Evolutionary conservation across 2,113 vertebrate species (phyloP), one percentile per base, ranked within the genome.

Genomic region (Pseudonaja textilis): DNA sequence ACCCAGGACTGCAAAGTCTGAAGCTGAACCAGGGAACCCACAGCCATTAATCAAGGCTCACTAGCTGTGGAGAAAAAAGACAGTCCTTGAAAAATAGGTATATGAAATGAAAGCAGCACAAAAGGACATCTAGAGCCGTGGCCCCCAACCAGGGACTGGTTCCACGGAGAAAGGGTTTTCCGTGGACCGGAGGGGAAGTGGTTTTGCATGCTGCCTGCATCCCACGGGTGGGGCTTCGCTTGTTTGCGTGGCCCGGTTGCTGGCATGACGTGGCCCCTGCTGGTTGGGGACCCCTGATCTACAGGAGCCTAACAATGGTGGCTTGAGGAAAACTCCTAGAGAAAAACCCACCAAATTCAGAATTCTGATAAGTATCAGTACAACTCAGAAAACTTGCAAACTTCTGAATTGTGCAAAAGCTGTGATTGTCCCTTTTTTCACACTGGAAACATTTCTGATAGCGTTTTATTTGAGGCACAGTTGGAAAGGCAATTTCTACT

Each of bases 21-120:
- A 93, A 93, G 91, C 87, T 59, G 91, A 95, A 92, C 88, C 52
- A 90, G 59, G 91, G 95, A 88, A 94, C 81, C 94, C 93, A 93
- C 47, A 25, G 74, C 87, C 93, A 92, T 93, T 95, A 97, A 93
- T 87, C 81, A 88, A 94, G 88, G 89, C 92, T 91, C 90, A 85
- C 0, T 0, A 54, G 89, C 92, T 0, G 10, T 22, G 59, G 93
- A 92, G 94, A 95, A 91, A 69, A 93, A 26, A 50, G 9, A 7
- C 47, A 50, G 47, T 88, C 85, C 94, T 92, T 94, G 92, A 61
- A 25, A 61, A 61, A 61, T 7, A 74, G 64, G 64, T 18, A 87
- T 16, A 91, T 69, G 5, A 93, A 88, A 16, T 91, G 64, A 5
- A 93, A 85, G 86, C 39, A 55, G 89, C 64, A 47, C 1, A 14